Percentiles rank a stretch among this genome's conserved stretches.
Conservation (phyloP, 2,797 vertebrate species). For the Argyrosomus regius region DNA sequence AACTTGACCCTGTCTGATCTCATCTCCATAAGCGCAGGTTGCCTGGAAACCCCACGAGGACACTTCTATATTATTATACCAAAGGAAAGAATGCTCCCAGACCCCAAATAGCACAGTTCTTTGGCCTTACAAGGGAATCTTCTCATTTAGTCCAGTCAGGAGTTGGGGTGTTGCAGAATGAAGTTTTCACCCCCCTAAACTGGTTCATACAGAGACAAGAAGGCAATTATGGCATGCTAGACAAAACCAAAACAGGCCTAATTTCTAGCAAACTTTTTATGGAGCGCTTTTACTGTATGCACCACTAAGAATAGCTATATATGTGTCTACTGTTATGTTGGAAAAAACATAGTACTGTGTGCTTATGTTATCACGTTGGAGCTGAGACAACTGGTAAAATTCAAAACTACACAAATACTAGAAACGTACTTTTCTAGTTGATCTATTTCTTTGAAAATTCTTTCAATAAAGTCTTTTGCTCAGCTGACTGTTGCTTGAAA, state of each 20-base stretch:
- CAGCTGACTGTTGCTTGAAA: slow-evolving; percentile 7
- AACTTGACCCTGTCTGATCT: slow-evolving; percentile 67
- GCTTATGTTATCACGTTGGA: neutral
- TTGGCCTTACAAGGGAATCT: slow-evolving; percentile 70
- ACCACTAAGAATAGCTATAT: slow-evolving; percentile 22
- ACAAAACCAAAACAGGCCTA: slow-evolving; percentile 31
- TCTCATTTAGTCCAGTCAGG: slow-evolving; percentile 26
- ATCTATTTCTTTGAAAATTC: neutral
- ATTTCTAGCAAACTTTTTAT: slow-evolving; percentile 40
- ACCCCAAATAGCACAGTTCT: slow-evolving; percentile 59
- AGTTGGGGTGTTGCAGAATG: slow-evolving; percentile 9
- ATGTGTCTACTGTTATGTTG: slow-evolving; percentile 4
- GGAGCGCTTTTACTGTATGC: slow-evolving; percentile 19
- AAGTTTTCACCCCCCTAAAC: slow-evolving; percentile 40
- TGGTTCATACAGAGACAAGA: slow-evolving; percentile 17
- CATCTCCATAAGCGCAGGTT: slow-evolving; percentile 52
- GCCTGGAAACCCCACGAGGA: slow-evolving; percentile 54
- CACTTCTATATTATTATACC: slow-evolving; percentile 60
- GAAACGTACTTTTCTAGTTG: slow-evolving; percentile 22
- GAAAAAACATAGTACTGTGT: slow-evolving; percentile 1
- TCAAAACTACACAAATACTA: slow-evolving; percentile 14
- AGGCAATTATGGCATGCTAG: slow-evolving; percentile 38
- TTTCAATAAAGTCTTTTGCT: neutral
- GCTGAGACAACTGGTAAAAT: neutral
- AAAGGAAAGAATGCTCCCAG: slow-evolving; percentile 62